Base-by-base conservation (phyloP, 2,113 vertebrate genomes). In the Bagarius yarrelli region DNA sequence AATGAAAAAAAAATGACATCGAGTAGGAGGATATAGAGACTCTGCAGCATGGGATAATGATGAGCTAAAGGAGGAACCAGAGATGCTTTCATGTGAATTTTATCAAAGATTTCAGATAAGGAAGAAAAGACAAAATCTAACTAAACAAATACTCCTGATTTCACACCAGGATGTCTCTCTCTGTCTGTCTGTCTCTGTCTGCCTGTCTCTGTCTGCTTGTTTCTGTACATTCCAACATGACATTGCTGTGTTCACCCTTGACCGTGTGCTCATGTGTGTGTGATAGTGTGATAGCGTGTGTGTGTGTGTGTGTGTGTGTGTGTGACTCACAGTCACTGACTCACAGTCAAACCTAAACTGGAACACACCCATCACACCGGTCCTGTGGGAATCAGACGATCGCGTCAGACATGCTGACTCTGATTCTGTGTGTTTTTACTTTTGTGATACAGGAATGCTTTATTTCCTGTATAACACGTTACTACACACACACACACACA, bases 271-370 rank as follows among this genome's bases (percentile, higher is more conserved):
- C 14, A 9, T 67, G 61, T 34, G 32, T 40, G 21, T 61, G 59
- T 61, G 59, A 27, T 11, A 2, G 57, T 25, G 57, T 60, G 57
- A n/a, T 25, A 30, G 27, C 30, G 60, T 34, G 61, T 64, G 61
- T 64, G 30, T 64, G 61, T 64, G 61, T 34, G 63, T 36, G 18
- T 66, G 63, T 36, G 19, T 23, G 32, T 12, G 19, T 21, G 9
- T 66, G 8, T 2, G 18, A n/a, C n/a, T n/a, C 11, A 9, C 32
- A 11, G n/a, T n/a, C 14, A 16, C 77, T 56, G 63, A 79, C 52
- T 79, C 63, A 79, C n/a, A 0, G 12, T 27, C 53, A 56, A 67
- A 69, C 52, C 32, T 47, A 56, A 69, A 69, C 77, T 79, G 36
- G 40, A 27, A 70, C 66, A 79, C 78, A 71, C 78, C 53, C 53